These are phyloP conservation scores for Coleophora flavipennella DNA, from an alignment of 2,888 invertebrate genomes.

Conservation along the genomic window DNA sequence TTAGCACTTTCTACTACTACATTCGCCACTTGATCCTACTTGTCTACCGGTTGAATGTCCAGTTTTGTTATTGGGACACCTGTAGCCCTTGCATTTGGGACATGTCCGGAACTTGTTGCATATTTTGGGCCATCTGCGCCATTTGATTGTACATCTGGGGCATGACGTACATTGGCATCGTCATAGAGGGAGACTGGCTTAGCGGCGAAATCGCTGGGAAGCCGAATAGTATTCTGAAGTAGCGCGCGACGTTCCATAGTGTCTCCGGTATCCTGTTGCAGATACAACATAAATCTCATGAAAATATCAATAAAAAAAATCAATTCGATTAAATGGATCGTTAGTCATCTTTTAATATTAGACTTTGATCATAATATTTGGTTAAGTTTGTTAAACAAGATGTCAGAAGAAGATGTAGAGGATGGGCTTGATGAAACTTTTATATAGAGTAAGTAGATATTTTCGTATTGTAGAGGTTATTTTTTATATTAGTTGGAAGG, in stretches of 20 bases:
- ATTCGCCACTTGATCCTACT: slow-evolving; percentile 59
- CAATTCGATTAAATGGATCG: no score
- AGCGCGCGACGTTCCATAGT: slow-evolving; percentile 68
- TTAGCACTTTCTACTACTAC: slow-evolving; percentile 40
- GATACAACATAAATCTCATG: slow-evolving; percentile 15
- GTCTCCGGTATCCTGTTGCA: slow-evolving; percentile 67
- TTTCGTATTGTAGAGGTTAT: no score
- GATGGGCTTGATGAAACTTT: no score
- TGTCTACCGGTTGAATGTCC: slow-evolving; percentile 46
- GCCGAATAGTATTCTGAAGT: slow-evolving; percentile 66
- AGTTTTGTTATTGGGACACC: slow-evolving; percentile 47
- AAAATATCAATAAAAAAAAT: slow-evolving; percentile 31
- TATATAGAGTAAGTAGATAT: no score
- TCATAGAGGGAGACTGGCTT: slow-evolving; percentile 49
- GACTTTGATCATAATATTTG: no score
- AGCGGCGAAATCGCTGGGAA: slow-evolving; percentile 52
- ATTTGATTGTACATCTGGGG: slow-evolving; percentile 48
- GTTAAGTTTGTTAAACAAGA: no score
- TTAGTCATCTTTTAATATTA: no score
- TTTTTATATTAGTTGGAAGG: no score
- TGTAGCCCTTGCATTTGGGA: slow-evolving; percentile 16
- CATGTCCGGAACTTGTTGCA: slow-evolving; percentile 29
- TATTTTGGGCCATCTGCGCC: slow-evolving; percentile 20
- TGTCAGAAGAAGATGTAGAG: no score
- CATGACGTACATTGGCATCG: slow-evolving; percentile 62